Percentiles rank a stretch among this genome's conserved stretches.
Evolutionary conservation across 2,113 vertebrate genomes (phyloP).

Genomic region (Bubo scandiacus): DNA sequence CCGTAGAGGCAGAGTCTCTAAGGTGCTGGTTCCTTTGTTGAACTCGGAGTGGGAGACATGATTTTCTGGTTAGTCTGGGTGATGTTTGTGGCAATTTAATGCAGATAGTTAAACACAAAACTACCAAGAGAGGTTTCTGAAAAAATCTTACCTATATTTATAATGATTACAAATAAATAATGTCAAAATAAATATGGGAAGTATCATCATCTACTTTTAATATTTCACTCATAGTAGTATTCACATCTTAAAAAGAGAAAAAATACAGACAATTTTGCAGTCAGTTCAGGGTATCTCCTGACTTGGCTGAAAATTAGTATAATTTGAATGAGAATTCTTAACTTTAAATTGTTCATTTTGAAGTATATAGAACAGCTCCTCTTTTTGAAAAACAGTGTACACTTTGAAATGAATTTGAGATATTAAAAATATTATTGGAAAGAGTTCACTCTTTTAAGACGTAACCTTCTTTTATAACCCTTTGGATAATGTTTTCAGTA

Average conservation of each 20-base stretch:
- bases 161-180: background rate
- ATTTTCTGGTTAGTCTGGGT: background rate
- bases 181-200: background rate
- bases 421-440: background rate
- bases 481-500: background rate
- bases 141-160: background rate
- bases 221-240: background rate
- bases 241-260: background rate
- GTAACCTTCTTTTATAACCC: background rate
- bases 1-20: background rate
- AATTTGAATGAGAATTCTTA: background rate
- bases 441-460: background rate
- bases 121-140: background rate
- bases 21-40: background rate
- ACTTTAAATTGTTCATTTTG: background rate
- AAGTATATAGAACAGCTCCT: background rate
- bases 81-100: background rate
- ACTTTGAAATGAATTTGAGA: background rate
- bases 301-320: background rate
- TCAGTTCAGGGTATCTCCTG: background rate
- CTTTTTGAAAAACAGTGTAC: background rate
- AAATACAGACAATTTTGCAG: background rate
- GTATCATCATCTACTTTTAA: background rate
- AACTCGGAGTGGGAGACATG: background rate
- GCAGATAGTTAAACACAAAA: background rate